phyloP scores from a whole-genome alignment of 1,140 invertebrate species.

The Temnothorax longispinosus region DNA sequence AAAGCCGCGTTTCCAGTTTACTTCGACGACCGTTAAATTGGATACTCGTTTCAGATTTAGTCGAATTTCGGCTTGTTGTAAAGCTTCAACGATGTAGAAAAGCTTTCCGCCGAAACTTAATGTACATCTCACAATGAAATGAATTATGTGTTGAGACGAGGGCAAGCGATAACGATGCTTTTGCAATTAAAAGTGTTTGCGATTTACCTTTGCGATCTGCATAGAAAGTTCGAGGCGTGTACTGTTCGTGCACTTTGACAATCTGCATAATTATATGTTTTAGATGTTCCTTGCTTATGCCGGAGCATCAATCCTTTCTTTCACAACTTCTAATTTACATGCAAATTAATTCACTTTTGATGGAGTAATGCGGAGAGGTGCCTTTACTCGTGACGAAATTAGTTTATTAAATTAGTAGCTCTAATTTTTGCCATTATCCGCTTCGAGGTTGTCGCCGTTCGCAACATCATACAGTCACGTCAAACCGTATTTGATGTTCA shows the following conservation, averaged over 20 bases:
- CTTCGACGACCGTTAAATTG: constrained; percentile 19
- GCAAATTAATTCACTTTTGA: constrained; percentile 41
- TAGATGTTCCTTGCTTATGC: background rate
- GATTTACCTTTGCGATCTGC: background rate
- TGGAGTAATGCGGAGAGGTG: background rate
- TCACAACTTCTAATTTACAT: constrained; percentile 38
- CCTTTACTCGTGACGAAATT: constrained; percentile 16
- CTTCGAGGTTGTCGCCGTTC: background rate
- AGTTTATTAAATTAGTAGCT: constrained; percentile 35
- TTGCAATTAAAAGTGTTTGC: constrained; percentile 33
- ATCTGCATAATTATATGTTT: constrained; percentile 47
- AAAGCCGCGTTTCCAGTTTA: constrained; percentile 28
- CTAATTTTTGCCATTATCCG: constrained; percentile 10
- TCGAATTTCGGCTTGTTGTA: constrained; percentile 29
- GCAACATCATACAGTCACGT: background rate
- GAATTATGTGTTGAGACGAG: constrained; percentile 12
- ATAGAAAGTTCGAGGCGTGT: background rate
- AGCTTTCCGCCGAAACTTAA: background rate
- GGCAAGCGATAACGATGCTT: background rate
- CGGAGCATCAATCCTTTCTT: constrained; percentile 14
- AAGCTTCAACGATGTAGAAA: constrained; percentile 10
- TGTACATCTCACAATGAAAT: background rate
- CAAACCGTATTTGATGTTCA: constrained; percentile 27
- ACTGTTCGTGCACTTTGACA: background rate
- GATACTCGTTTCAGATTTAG: constrained; percentile 28